Evolutionary conservation across 2,888 invertebrate genomes (phyloP).

Genomic region (Sipha maydis): DNA sequence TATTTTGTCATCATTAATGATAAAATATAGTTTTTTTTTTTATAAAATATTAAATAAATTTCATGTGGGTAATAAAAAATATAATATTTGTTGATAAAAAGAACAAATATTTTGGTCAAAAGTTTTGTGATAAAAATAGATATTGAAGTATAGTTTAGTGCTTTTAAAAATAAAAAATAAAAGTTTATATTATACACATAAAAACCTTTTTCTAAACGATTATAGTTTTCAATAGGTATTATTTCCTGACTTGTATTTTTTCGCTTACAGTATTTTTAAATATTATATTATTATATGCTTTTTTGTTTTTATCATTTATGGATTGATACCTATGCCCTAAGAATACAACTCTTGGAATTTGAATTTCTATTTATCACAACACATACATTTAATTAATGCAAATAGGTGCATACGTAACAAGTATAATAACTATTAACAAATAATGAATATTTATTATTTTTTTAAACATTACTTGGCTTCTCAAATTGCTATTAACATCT

Average conservation of each 20-base stretch:
- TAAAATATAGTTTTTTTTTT: not conserved
- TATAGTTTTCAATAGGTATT: too few relatives aligned
- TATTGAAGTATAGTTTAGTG: too few relatives aligned
- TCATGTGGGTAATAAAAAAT: too few relatives aligned
- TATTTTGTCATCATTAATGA: not conserved
- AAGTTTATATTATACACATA: too few relatives aligned
- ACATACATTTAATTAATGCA: not conserved
- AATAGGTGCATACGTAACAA: not conserved
- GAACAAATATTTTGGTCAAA: too few relatives aligned
- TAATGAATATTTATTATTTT: slow-evolving; percentile 38
- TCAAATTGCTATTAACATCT: not conserved
- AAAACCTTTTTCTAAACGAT: too few relatives aligned
- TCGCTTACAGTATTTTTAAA: too few relatives aligned
- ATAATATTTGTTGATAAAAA: too few relatives aligned
- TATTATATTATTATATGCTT: too few relatives aligned
- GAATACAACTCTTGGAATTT: not conserved
- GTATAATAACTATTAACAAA: slow-evolving; percentile 15
- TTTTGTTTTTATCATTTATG: not conserved
- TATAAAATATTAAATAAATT: not conserved
- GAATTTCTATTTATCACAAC: not conserved
- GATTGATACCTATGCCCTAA: not conserved
- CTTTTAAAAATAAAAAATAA: too few relatives aligned
- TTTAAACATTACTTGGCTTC: not conserved
- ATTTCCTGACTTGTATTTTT: too few relatives aligned
- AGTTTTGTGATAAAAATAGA: too few relatives aligned